A percentile compares a stretch with the other conserved stretches of the same genome.
phyloP scores from a whole-genome alignment of 2,797 vertebrate genomes.

The Eospalax fontanierii region DNA sequence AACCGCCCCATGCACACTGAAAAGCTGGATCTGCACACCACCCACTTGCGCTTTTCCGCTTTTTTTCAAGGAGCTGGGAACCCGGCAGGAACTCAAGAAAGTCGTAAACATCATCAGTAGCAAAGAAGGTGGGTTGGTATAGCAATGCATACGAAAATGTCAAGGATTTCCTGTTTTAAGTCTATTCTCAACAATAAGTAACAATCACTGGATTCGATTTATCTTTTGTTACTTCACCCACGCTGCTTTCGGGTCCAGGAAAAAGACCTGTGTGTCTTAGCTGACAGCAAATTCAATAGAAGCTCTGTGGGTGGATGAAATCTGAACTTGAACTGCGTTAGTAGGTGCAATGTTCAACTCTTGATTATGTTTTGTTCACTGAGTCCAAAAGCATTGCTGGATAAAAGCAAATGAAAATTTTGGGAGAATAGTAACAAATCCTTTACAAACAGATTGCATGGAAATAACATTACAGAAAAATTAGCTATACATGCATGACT shows the following conservation, averaged over 20 bases:
- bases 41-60: slow-evolving; percentile 16
- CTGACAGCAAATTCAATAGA: neutral
- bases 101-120: slow-evolving; percentile 27
- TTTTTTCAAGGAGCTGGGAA: neutral
- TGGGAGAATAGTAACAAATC: neutral
- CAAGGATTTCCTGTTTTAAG: slow-evolving; percentile 63
- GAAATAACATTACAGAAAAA: slow-evolving; percentile 29
- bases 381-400: neutral
- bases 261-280: slow-evolving; percentile 60
- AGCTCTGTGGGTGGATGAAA: slow-evolving; percentile 61
- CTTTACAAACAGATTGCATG: neutral
- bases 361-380: neutral
- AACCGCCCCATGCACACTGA: neutral
- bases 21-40: neutral
- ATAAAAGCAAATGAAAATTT: slow-evolving; percentile 13
- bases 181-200: slow-evolving; percentile 39
- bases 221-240: slow-evolving; percentile 64
- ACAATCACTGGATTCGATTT: slow-evolving; percentile 62
- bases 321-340: slow-evolving; percentile 28
- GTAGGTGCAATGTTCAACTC: slow-evolving; percentile 31
- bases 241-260: slow-evolving; percentile 10
- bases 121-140: slow-evolving; percentile 42
- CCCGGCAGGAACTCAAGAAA: slow-evolving; percentile 9
- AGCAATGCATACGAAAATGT: slow-evolving; percentile 42
- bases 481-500: neutral